Percentiles rank a stretch among this genome's conserved stretches.
phyloP scores from a whole-genome alignment of 2,113 vertebrate genomes.

The Neodon shergylaensis region DNA sequence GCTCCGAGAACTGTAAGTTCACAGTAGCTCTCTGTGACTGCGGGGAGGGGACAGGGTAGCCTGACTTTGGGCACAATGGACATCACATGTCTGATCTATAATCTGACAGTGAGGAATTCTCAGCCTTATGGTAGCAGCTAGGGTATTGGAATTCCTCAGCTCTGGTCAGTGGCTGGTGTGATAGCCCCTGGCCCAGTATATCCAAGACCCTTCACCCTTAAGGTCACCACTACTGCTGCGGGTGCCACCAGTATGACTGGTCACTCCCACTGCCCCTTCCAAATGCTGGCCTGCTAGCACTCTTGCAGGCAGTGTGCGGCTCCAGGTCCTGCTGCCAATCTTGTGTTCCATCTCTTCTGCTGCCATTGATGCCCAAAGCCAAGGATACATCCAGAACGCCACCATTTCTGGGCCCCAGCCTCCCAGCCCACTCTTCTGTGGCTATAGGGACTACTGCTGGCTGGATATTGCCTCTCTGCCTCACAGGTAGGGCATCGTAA shows the following conservation, averaged over 20 bases:
- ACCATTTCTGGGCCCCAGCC: neutral
- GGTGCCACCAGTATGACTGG: neutral
- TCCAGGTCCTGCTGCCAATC: neutral
- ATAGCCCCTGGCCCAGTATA: neutral
- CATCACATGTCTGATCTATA: neutral
- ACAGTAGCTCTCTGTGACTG: neutral
- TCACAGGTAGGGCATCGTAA: neutral
- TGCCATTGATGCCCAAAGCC: neutral
- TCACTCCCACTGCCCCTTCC: neutral
- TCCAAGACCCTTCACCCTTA: neutral
- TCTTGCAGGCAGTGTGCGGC: neutral
- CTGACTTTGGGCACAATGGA: neutral
- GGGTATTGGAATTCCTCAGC: neutral
- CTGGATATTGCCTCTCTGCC: neutral
- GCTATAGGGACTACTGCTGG: too few relatives aligned
- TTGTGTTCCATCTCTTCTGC: neutral
- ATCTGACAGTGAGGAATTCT: neutral
- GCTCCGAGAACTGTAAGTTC: neutral
- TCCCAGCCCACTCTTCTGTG: neutral
- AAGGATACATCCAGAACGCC: neutral
- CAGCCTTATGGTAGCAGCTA: neutral
- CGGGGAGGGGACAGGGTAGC: neutral
- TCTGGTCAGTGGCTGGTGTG: neutral
- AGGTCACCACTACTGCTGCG: neutral
- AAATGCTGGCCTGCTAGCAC: neutral